Conservation (phyloP, 1,140 invertebrate genomes). For the Lineus longissimus region DNA sequence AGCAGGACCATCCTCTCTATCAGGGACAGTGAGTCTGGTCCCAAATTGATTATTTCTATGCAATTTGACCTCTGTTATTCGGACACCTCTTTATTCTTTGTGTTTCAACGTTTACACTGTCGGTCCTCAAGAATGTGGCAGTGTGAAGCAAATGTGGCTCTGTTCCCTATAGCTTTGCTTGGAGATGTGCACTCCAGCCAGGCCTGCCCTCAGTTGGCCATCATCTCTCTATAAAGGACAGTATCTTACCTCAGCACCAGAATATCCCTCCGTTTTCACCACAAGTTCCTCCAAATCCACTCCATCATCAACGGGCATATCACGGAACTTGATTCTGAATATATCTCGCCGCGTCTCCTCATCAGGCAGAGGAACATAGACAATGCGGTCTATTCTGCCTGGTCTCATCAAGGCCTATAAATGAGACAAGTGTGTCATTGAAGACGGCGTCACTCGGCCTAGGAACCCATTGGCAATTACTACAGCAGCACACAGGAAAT, state of each 20-base stretch:
- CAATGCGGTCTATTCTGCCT: slow-evolving; percentile 79
- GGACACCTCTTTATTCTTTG: no score
- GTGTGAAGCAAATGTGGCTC: no score
- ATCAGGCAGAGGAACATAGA: slow-evolving; percentile 85
- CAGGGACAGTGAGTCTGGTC: no score
- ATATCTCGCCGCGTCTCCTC: slow-evolving; percentile 67
- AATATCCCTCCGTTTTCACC: slow-evolving; percentile 68
- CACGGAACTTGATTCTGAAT: slow-evolving; percentile 59
- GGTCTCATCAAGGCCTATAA: slow-evolving; percentile 75
- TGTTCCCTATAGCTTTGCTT: no score
- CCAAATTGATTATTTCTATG: no score
- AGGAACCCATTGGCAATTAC: background rate
- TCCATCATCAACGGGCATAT: slow-evolving; percentile 62
- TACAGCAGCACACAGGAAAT: background rate
- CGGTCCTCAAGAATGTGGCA: no score
- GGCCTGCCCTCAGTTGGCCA: background rate
- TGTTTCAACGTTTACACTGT: no score
- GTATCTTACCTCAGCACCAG: slow-evolving; percentile 75
- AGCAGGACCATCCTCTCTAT: no score
- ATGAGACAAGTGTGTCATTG: slow-evolving; percentile 7
- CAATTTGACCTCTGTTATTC: no score
- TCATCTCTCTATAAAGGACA: background rate
- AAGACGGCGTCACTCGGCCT: background rate
- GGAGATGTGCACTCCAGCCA: no score
- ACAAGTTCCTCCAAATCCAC: slow-evolving; percentile 66